phyloP scores from a whole-genome alignment of 2,888 invertebrate genomes.

The Rhabditoides inermis region DNA sequence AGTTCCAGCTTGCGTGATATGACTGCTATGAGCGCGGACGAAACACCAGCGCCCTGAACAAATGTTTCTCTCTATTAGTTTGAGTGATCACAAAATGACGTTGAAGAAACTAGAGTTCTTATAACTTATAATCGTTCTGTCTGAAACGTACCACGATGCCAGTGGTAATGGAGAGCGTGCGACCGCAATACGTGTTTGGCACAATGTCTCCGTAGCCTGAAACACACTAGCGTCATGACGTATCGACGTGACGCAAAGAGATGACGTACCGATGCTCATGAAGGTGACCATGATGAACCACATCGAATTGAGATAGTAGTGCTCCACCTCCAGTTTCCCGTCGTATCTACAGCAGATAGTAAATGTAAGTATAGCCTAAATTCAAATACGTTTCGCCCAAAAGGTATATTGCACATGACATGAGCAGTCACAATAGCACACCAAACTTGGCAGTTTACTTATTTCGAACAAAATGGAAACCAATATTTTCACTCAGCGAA shows the following conservation, averaged over 20 bases:
- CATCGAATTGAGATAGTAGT: conserved; percentile 51
- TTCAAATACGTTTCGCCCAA: too few relatives aligned
- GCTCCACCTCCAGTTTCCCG: conserved; percentile 34
- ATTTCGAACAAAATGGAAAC: not conserved
- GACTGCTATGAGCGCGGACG: conserved; percentile 95
- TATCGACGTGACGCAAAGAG: too few relatives aligned
- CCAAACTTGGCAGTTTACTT: too few relatives aligned
- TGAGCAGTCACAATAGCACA: too few relatives aligned
- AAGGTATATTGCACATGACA: too few relatives aligned
- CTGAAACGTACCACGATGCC: conserved; percentile 91
- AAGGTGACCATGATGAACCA: conserved; percentile 68
- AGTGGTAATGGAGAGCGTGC: conserved; percentile 96
- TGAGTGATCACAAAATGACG: not conserved
- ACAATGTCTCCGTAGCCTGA: too few relatives aligned
- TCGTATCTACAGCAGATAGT: conserved; percentile 27
- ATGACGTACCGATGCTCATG: conserved; percentile 96
- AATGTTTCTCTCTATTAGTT: not conserved
- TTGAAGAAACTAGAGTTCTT: not conserved
- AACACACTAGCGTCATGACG: too few relatives aligned
- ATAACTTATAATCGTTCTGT: not conserved
- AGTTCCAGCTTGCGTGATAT: conserved; percentile 97
- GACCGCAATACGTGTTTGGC: conserved; percentile 98
- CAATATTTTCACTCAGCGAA: not conserved
- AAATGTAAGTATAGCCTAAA: too few relatives aligned
- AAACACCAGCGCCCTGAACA: conserved; percentile 91